Percentiles rank a stretch among this genome's conserved stretches.
phyloP scores from a whole-genome alignment of 2,113 vertebrate genomes.

The Podarcis cretensis region DNA sequence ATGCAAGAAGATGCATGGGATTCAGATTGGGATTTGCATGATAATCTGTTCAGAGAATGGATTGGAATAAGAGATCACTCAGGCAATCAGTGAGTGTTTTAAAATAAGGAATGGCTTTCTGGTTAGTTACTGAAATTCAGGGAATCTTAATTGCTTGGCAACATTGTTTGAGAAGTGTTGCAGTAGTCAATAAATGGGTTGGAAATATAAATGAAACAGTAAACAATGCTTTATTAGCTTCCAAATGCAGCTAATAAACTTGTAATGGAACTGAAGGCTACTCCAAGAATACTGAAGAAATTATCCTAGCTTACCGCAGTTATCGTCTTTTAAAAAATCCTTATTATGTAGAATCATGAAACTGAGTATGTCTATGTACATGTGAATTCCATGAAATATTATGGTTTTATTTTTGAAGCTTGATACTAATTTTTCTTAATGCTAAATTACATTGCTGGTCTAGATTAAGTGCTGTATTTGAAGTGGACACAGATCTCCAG shows the following conservation, averaged over 20 bases:
- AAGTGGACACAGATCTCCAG: slow-evolving; percentile 97
- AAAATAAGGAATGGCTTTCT: slow-evolving; percentile 5
- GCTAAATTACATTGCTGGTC: slow-evolving; percentile 18
- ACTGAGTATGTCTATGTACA: neutral
- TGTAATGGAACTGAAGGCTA: neutral
- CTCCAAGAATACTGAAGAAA: neutral
- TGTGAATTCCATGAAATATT: neutral
- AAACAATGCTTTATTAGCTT: neutral
- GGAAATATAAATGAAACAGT: neutral
- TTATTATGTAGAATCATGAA: neutral
- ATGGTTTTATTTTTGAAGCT: slow-evolving; percentile 7
- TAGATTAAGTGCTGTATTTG: slow-evolving; percentile 89
- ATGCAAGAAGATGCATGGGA: slow-evolving; percentile 96
- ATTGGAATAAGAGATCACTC: slow-evolving; percentile 84
- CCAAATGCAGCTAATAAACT: neutral
- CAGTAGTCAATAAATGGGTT: neutral
- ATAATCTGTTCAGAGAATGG: slow-evolving; percentile 90
- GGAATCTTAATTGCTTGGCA: neutral
- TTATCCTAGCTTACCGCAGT: neutral
- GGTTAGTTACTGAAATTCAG: slow-evolving; percentile 9
- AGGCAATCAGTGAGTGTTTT: slow-evolving; percentile 82
- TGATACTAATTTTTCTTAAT: slow-evolving; percentile 12
- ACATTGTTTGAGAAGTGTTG: neutral
- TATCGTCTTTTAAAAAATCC: neutral
- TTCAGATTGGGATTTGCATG: slow-evolving; percentile 90